phyloP scores from a whole-genome alignment of 1,140 invertebrate genomes.

The Macrostomum lignano region DNA sequence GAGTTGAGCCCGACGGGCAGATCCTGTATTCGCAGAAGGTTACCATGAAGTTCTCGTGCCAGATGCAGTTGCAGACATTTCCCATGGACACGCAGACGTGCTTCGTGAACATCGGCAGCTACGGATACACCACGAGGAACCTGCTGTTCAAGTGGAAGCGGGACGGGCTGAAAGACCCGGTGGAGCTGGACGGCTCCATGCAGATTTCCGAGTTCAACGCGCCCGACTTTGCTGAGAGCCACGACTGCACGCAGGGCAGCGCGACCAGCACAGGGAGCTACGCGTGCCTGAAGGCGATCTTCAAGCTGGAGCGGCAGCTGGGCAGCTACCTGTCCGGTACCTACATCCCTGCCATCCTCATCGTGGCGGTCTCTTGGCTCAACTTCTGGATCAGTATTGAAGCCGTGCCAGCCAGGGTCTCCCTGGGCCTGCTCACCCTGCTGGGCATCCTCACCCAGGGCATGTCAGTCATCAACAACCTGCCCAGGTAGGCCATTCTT shows the following conservation, averaged over 20 bases:
- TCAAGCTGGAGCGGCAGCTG: slow-evolving; percentile 50
- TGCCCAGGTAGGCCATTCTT: no score
- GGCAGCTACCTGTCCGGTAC: slow-evolving; percentile 58
- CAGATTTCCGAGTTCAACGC: slow-evolving; percentile 7
- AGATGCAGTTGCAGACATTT: slow-evolving; percentile 8
- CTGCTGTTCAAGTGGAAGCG: slow-evolving; percentile 5
- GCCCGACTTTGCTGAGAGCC: slow-evolving; percentile 1
- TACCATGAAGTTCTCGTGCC: slow-evolving; percentile 7
- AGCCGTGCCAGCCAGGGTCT: slow-evolving; percentile 8
- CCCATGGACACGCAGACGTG: slow-evolving; percentile 10
- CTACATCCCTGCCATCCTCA: slow-evolving; percentile 51
- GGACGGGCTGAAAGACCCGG: slow-evolving; percentile 1
- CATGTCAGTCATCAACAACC: neutral
- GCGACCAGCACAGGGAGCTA: slow-evolving; percentile 1
- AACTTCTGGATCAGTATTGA: slow-evolving; percentile 15
- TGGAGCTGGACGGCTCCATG: slow-evolving; percentile 5
- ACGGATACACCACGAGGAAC: slow-evolving; percentile 6
- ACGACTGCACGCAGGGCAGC: slow-evolving; percentile 3
- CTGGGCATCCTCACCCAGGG: slow-evolving; percentile 5
- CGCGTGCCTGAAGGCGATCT: slow-evolving; percentile 36
- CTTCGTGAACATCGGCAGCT: slow-evolving; percentile 7
- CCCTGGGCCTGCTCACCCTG: slow-evolving; percentile 4
- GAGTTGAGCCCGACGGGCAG: slow-evolving; percentile 35
- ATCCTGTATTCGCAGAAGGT: slow-evolving; percentile 31
- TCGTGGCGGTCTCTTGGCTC: slow-evolving; percentile 62